A percentile compares a stretch with the other conserved stretches of the same genome.
Conservation (phyloP, 2,113 vertebrate genomes). For the Microcebus tavaratra region DNA sequence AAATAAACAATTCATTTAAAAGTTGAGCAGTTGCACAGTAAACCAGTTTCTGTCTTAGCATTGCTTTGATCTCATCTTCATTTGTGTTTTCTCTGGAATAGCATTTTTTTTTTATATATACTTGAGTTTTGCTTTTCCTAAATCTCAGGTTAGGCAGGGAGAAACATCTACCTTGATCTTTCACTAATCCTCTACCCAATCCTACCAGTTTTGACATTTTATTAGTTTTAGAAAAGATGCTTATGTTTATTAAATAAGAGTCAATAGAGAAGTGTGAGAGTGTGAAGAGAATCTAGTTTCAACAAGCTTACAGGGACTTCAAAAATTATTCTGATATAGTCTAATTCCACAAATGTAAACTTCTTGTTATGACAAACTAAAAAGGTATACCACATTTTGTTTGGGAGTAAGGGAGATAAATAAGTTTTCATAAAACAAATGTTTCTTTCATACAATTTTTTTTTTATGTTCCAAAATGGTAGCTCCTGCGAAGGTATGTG, state of each 20-base stretch:
- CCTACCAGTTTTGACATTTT: background rate
- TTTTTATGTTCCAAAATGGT: background rate
- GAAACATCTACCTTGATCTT: background rate
- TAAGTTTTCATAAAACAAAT: background rate
- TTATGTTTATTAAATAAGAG: slow-evolving; percentile 4
- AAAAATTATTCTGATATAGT: background rate
- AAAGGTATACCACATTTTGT: background rate
- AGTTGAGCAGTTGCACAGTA: background rate
- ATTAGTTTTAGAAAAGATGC: background rate
- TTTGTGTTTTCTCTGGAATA: background rate
- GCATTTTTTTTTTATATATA: background rate
- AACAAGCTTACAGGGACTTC: background rate
- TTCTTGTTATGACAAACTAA: background rate
- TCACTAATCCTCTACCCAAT: background rate
- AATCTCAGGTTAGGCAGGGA: background rate
- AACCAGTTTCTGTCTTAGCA: background rate
- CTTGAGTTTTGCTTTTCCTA: background rate
- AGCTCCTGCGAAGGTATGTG: background rate
- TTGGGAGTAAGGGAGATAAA: background rate
- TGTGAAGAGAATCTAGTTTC: slow-evolving; percentile 26
- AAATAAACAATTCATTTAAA: background rate
- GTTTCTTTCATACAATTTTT: background rate
- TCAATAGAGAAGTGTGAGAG: background rate
- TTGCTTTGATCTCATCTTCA: background rate
- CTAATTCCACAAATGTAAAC: background rate